Conservation (phyloP, 2,113 vertebrate genomes). For the Oceanodroma tethys region DNA sequence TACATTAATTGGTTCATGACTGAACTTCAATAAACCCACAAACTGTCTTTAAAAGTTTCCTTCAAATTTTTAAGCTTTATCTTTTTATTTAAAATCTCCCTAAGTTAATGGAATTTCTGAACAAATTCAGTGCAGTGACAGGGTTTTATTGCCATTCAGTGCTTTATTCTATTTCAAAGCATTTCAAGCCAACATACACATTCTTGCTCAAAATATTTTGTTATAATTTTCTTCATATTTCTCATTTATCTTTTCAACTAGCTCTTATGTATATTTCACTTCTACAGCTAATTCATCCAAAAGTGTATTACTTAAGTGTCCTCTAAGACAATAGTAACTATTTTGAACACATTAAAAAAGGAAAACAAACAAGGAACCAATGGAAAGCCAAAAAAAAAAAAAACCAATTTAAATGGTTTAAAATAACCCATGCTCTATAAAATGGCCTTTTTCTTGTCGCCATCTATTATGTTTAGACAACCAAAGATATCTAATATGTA, state of each 20-base stretch:
- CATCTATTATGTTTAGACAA: not conserved
- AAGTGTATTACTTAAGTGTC: not conserved
- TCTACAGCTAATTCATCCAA: not conserved
- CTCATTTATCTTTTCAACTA: not conserved
- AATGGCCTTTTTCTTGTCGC: not conserved
- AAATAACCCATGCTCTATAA: not conserved
- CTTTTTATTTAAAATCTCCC: not conserved
- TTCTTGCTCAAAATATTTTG: not conserved
- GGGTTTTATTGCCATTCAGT: not conserved
- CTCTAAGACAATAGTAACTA: not conserved
- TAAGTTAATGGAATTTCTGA: not conserved
- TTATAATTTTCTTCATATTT: not conserved
- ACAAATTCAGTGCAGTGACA: not conserved
- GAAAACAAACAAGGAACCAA: not conserved
- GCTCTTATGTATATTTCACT: not conserved
- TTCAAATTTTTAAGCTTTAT: not conserved
- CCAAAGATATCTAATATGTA: not conserved
- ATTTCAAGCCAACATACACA: not conserved
- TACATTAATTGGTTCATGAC: slow-evolving; percentile 27
- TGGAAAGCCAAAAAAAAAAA: not conserved
- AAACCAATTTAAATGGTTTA: no score
- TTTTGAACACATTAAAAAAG: not conserved
- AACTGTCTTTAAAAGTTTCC: not conserved
- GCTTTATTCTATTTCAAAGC: not conserved
- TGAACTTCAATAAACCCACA: slow-evolving; percentile 25